phyloP scores from a whole-genome alignment of 1,140 invertebrate genomes.

The Penaeus indicus region DNA sequence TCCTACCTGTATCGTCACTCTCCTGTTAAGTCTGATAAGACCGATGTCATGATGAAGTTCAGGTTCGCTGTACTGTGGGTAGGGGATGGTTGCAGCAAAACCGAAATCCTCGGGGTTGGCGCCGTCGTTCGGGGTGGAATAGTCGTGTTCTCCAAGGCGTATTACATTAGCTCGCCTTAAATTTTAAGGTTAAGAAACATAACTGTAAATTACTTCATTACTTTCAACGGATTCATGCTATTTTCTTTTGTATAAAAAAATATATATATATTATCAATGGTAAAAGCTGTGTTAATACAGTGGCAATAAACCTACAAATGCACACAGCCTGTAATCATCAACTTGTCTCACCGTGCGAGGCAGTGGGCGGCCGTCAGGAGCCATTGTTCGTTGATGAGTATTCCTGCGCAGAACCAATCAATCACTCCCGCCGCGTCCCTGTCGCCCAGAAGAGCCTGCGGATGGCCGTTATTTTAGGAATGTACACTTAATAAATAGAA shows the following conservation, averaged over 20 bases:
- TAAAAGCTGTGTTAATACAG: too few relatives aligned
- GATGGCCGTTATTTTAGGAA: too few relatives aligned
- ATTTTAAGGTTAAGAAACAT: too few relatives aligned
- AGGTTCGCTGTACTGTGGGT: conserved; percentile 11
- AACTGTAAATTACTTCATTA: too few relatives aligned
- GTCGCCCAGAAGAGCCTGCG: conserved; percentile 13
- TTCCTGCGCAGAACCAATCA: conserved; percentile 35
- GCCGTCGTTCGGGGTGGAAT: background rate
- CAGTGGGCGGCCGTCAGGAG: conserved; percentile 31
- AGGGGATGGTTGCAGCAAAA: background rate
- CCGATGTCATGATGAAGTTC: conserved; percentile 31
- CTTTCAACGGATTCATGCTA: too few relatives aligned
- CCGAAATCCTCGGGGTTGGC: conserved; percentile 21
- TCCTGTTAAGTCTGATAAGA: conserved; percentile 9
- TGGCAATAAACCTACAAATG: too few relatives aligned
- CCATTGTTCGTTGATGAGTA: conserved; percentile 33
- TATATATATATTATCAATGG: too few relatives aligned
- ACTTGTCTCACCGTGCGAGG: background rate
- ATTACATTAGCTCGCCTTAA: conserved; percentile 1
- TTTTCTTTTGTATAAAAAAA: too few relatives aligned
- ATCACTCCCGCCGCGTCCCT: background rate
- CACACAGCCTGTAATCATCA: too few relatives aligned
- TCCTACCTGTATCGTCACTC: conserved; percentile 7
- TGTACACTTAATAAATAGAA: too few relatives aligned
- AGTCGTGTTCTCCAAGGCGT: conserved; percentile 36